Evolutionary conservation across 1,140 invertebrate genomes (phyloP).

Genomic region (Drosophila guanche): DNA sequence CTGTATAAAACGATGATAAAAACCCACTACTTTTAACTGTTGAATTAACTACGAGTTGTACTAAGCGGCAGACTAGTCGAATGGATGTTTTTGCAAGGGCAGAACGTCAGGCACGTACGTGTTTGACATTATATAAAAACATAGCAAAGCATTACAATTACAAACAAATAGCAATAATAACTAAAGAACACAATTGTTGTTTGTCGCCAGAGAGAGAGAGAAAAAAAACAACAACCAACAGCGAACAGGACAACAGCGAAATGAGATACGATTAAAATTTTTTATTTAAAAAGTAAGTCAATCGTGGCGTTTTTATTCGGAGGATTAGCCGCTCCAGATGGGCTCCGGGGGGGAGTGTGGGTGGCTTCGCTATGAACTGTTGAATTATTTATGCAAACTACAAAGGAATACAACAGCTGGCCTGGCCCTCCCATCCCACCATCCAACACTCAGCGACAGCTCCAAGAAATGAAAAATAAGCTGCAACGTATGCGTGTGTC

Average conservation of each 20-base stretch:
- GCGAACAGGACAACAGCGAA: slow-evolving; percentile 28
- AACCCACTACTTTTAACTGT: slow-evolving; percentile 69
- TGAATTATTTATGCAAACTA: slow-evolving; percentile 79
- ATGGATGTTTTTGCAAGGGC: neutral
- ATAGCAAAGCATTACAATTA: slow-evolving; percentile 59
- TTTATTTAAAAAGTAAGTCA: slow-evolving; percentile 59
- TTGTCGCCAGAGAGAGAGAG: slow-evolving; percentile 27
- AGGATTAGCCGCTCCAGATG: slow-evolving; percentile 30
- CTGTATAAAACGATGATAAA: slow-evolving; percentile 45
- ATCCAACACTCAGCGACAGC: slow-evolving; percentile 55
- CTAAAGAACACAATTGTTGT: slow-evolving; percentile 44
- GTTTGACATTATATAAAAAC: slow-evolving; percentile 45
- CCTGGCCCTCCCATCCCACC: slow-evolving; percentile 3
- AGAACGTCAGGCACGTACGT: neutral
- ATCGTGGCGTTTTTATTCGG: slow-evolving; percentile 34
- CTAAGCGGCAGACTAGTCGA: slow-evolving; percentile 49
- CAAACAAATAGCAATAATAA: slow-evolving; percentile 43
- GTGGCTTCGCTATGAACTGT: slow-evolving; percentile 5
- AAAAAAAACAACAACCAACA: slow-evolving; percentile 9
- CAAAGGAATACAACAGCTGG: slow-evolving; percentile 53
- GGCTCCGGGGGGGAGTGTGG: neutral
- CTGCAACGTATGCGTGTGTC: slow-evolving; percentile 79
- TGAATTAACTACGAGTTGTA: slow-evolving; percentile 37
- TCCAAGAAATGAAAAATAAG: slow-evolving; percentile 78
- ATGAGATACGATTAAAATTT: slow-evolving; percentile 67